phyloP scores from a whole-genome alignment of 2,888 invertebrate species.

The Tyria jacobaeae region DNA sequence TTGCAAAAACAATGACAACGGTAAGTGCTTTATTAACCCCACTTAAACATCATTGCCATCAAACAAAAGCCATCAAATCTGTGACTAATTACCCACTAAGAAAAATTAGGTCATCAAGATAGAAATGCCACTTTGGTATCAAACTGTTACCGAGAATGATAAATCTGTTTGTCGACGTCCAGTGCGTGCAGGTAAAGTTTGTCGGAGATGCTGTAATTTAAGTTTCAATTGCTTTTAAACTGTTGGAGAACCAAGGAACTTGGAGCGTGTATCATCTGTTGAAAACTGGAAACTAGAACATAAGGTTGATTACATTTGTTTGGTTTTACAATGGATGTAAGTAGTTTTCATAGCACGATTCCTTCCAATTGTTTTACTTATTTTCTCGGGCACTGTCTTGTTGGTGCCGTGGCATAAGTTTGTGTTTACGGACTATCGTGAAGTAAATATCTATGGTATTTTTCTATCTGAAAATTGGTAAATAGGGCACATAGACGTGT shows the following conservation, averaged over 20 bases:
- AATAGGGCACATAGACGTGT: too few species aligned
- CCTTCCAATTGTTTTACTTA: not conserved
- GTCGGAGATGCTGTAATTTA: constrained; percentile 36
- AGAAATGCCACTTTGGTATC: not conserved
- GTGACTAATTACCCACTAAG: not conserved
- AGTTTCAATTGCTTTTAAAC: constrained; percentile 46
- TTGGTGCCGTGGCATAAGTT: not conserved
- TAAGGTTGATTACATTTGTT: constrained; percentile 8
- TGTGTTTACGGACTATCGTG: not conserved
- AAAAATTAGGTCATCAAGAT: not conserved
- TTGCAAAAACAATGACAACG: too few species aligned
- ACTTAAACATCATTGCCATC: not conserved
- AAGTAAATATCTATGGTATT: not conserved
- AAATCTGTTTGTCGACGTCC: constrained; percentile 38
- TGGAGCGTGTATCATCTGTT: constrained; percentile 16
- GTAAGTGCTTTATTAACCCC: too few species aligned
- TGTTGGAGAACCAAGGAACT: constrained; percentile 23
- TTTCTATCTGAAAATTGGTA: not conserved
- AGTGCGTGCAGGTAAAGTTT: constrained; percentile 31
- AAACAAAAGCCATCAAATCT: not conserved
- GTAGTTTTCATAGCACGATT: constrained; percentile 22
- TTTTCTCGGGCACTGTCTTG: not conserved
- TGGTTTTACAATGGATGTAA: constrained; percentile 22
- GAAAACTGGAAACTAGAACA: constrained; percentile 3
- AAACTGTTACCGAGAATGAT: constrained; percentile 26